These are phyloP conservation scores for Mormyrus proboscirostris DNA, from an alignment of 2,797 vertebrate species.

Conservation along the genomic window DNA sequence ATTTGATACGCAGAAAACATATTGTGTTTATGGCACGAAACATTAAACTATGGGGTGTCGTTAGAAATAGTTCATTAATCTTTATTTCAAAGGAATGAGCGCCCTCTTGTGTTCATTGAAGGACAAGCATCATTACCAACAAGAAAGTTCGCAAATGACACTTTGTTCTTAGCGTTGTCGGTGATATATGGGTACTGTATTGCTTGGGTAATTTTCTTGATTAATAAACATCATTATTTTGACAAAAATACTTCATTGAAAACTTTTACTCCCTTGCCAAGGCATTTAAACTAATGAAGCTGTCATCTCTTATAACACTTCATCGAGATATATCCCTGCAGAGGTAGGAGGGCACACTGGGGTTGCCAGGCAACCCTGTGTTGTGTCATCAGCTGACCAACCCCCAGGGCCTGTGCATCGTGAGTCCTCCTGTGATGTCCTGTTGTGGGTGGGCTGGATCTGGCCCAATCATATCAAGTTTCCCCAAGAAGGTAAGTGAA, in stretches of 20 bases:
- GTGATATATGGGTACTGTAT: background rate
- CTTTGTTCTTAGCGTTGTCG: background rate
- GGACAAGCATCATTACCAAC: background rate
- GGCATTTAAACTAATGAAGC: background rate
- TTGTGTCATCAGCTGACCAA: background rate
- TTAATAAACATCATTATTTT: background rate
- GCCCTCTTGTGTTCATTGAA: constrained; percentile 20
- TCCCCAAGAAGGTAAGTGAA: background rate
- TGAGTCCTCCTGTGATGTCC: background rate
- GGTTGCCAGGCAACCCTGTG: constrained; percentile 8
- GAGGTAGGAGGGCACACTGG: background rate
- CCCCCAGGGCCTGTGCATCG: background rate
- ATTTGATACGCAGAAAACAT: constrained; percentile 12
- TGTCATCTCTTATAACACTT: background rate
- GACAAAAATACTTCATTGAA: background rate
- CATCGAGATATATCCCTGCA: background rate
- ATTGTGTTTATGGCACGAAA: background rate
- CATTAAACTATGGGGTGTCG: constrained; percentile 5
- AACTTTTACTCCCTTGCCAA: background rate
- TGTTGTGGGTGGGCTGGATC: background rate
- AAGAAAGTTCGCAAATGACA: background rate
- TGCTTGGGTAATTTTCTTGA: background rate
- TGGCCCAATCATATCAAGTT: background rate
- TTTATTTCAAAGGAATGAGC: constrained; percentile 15
- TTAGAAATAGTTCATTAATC: constrained; percentile 4